phyloP scores from a whole-genome alignment of 2,797 vertebrate species.

The Florisuga fusca region DNA sequence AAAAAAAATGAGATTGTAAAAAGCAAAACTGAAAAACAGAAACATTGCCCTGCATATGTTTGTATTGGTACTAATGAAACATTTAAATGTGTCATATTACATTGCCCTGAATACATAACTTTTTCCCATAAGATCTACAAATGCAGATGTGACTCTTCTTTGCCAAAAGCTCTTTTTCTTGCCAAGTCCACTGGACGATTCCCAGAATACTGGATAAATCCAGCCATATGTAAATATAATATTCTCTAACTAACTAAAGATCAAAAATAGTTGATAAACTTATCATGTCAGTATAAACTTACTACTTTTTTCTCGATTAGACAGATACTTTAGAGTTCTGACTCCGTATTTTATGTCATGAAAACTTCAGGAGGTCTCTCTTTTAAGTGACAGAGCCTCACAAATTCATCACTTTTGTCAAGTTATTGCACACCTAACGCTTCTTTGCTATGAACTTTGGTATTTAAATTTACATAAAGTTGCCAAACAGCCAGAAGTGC shows the following conservation, averaged over 20 bases:
- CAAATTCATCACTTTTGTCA: not conserved
- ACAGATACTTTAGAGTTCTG: not conserved
- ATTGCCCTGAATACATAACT: constrained; percentile 11
- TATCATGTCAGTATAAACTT: not conserved
- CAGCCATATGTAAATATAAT: not conserved
- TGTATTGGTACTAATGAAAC: not conserved
- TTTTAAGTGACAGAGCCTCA: not conserved
- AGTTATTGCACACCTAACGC: not conserved
- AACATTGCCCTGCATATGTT: not conserved
- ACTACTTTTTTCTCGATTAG: not conserved
- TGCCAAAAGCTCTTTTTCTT: constrained; percentile 5
- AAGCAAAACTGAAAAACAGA: not conserved
- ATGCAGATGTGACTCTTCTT: not conserved
- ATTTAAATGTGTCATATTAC: not conserved
- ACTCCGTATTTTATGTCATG: not conserved
- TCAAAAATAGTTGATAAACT: not conserved
- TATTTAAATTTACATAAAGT: not conserved
- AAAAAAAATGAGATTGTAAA: not conserved
- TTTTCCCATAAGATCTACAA: constrained; percentile 32
- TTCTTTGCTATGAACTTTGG: not conserved
- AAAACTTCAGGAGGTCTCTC: not conserved
- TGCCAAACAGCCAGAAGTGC: not conserved
- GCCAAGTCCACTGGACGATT: not conserved
- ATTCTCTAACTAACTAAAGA: not conserved
- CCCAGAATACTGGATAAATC: not conserved